These are phyloP conservation scores for Agriopis leucophaearia DNA, from an alignment of 2,888 invertebrate species.

Conservation along the genomic window DNA sequence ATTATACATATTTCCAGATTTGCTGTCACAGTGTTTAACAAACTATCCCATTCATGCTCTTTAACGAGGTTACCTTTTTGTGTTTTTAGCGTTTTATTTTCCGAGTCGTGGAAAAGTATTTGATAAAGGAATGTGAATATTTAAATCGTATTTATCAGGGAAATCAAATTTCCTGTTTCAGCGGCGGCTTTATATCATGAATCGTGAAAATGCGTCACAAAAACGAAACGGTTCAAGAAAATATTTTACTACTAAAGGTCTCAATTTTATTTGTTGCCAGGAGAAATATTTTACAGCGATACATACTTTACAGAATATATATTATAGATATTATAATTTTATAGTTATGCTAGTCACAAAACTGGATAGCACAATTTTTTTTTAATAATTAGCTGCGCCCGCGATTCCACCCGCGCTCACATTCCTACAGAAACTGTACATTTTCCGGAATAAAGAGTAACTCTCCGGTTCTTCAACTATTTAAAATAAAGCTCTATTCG, in stretches of 20 bases:
- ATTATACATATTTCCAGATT: too few relatives aligned
- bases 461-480: too few relatives aligned
- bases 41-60: too few relatives aligned
- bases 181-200: neutral
- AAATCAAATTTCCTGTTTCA: conserved; percentile 26
- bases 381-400: too few relatives aligned
- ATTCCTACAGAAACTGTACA: too few relatives aligned
- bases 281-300: neutral
- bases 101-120: too few relatives aligned
- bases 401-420: too few relatives aligned
- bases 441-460: too few relatives aligned
- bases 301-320: neutral
- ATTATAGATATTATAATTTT: neutral
- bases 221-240: neutral
- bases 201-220: conserved; percentile 9
- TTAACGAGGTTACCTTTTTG: too few relatives aligned
- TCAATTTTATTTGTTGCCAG: neutral
- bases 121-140: conserved; percentile 5
- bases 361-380: neutral
- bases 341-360: neutral
- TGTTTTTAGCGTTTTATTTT: too few relatives aligned
- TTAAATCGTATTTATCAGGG: conserved; percentile 20
- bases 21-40: too few relatives aligned
- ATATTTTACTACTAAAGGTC: neutral
- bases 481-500: too few relatives aligned